These are phyloP conservation scores for Epinephelus moara DNA, from an alignment of 2,113 vertebrate genomes.

Conservation along the genomic window DNA sequence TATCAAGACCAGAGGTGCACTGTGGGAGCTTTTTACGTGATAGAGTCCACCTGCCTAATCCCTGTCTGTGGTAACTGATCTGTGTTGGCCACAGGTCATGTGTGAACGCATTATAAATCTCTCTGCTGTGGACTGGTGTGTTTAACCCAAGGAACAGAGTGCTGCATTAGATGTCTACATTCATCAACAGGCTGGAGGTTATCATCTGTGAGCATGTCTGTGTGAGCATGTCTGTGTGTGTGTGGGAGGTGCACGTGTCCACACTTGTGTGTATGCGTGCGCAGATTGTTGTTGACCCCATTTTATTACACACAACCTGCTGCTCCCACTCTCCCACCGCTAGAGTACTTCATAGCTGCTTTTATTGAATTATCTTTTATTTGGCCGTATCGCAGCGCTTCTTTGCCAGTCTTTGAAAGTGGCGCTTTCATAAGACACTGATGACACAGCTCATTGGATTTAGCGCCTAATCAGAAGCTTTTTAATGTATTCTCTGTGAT, in stretches of 20 bases:
- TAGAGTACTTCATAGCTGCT: slow-evolving; percentile 37
- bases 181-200: slow-evolving; percentile 56
- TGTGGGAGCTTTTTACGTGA: slow-evolving; percentile 51
- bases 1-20: slow-evolving; percentile 34
- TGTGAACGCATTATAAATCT: slow-evolving; percentile 67
- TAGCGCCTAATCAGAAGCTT: slow-evolving; percentile 69
- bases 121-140: slow-evolving; percentile 41
- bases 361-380: slow-evolving; percentile 73
- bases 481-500: slow-evolving; percentile 73
- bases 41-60: slow-evolving; percentile 73
- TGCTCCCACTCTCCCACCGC: slow-evolving; percentile 14
- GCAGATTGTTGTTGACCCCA: slow-evolving; percentile 50
- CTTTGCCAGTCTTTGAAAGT: slow-evolving; percentile 56
- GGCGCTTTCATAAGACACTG: slow-evolving; percentile 60
- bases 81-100: slow-evolving; percentile 56
- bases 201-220: slow-evolving; percentile 22
- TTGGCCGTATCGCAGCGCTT: slow-evolving; percentile 44
- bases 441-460: slow-evolving; percentile 76
- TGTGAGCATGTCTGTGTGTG: slow-evolving; percentile 9
- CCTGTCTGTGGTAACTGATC: slow-evolving; percentile 65
- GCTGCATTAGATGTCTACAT: slow-evolving; percentile 52
- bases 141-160: slow-evolving; percentile 51
- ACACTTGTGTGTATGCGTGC: slow-evolving; percentile 11
- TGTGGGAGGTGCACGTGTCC: not conserved
- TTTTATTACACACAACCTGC: slow-evolving; percentile 55